Evolutionary conservation across 2,888 invertebrate genomes (phyloP), one percentile per base, ranked within the genome.

Genomic region (Watsonalla cultraria): DNA sequence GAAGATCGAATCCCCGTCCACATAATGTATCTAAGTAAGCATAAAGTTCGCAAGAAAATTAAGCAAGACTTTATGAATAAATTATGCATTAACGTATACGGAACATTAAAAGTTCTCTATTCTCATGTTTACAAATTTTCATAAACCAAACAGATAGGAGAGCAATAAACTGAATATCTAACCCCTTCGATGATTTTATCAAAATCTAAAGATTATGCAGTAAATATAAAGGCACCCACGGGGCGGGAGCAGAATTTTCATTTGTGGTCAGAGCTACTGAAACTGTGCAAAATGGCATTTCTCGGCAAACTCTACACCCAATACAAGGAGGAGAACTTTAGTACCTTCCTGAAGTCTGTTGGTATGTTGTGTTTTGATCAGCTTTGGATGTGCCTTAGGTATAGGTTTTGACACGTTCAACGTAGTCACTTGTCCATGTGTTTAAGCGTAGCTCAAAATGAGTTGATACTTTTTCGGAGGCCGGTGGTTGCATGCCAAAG

Each of bases 261-360:
- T 49, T 49, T 14, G 37, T 15, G 39, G 14, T 49, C 14, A 14
- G 9, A 49, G 14, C 37, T 14, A 49, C 49, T 6, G 14, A 37
- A 49, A 49, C 49, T 5, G 37, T 8, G 33, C 35, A 50, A 33
- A 13, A 51, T 50, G 48, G 33, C 54, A 46, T 59, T 49, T 33
- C 7, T 54, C 13, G 52, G 49, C 15, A 56, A 54, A 6, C 39
- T 45, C 11, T 56, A 56, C 47, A 56, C 39, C 11, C 51, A 45
- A 6, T 15, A 42, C 51, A 45, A 13, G 4, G 45, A 65, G 35
- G 62, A 62, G 60, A 63, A 65, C 55, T 62, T 65, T n/a, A 63
- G 61, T 7, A 51, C 24, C 15, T 65, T 59, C 52, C 51, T 64
- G 9, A 53, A 51, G 7, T 49, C 59, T 0, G 53, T 6, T 7